Base-by-base conservation (phyloP, 2,888 invertebrate species). In the Thysanoteuthis rhombus region DNA sequence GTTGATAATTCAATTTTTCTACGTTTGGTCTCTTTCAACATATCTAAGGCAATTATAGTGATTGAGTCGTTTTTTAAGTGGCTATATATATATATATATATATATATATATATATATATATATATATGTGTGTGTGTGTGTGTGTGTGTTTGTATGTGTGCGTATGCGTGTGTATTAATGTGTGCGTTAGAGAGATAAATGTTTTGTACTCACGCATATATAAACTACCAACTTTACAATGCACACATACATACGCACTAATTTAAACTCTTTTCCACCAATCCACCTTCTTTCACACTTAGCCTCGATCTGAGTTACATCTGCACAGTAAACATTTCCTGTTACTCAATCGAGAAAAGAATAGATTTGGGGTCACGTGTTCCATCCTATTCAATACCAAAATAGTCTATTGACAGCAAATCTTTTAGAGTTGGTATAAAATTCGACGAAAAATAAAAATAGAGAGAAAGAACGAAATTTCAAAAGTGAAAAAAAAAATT, bases 281-380 rank as follows among this genome's bases (percentile, higher is more conserved):
- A 36, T 12, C 19, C 32, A 32, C 75, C 12, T 36, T 3, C n/a
- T 75, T n/a, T 75, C 75, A 16, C n/a, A 75, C n/a, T 16, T n/a
- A 75, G 75, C 36, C 75, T 75, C 75, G 19, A 75, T 75, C 75
- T 3, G n/a, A 75, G 75, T 75, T 75, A 75, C 75, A 10, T 75
- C 75, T n/a, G 75, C n/a, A 75, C n/a, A n/a, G 75, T 75, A 75
- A 75, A 75, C 75, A 75, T 75, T 75, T 75, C 75, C 75, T 75
- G 75, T 75, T 75, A 75, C 75, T 75, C n/a, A 75, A 75, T 36
- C 75, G 75, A 75, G n/a, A 75, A 36, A n/a, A 75, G n/a, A 75
- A 75, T 75, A 75, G 75, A 75, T 75, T 75, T n/a, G 75, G 16
- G 75, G 75, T 75, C 52, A 52, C 52, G 52, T 52, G 52, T 25